Evolutionary conservation across 1,140 invertebrate species (phyloP).

Genomic region (Drosophila arizonae): DNA sequence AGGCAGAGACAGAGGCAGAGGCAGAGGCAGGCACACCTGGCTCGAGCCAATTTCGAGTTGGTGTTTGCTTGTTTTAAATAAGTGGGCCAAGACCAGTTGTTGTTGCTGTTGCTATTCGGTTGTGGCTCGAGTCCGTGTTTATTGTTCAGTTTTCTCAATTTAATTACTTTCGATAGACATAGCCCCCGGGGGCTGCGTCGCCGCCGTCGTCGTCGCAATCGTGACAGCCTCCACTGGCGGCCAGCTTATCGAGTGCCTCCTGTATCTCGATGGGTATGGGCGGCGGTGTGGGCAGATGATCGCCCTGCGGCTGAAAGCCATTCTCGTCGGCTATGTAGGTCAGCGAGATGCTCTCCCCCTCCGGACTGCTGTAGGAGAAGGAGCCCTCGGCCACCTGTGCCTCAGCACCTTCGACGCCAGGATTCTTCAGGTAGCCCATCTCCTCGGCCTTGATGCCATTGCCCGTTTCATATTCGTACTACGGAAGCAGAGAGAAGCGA

Average conservation of each 20-base stretch:
- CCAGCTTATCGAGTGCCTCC: constrained; percentile 90
- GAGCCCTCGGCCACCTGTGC: constrained; percentile 86
- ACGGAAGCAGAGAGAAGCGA: not conserved
- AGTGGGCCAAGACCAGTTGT: constrained; percentile 45
- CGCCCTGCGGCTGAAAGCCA: constrained; percentile 89
- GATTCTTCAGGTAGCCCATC: constrained; percentile 87
- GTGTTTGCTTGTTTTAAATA: constrained; percentile 71
- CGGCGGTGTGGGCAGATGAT: constrained; percentile 90
- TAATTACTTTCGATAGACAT: constrained; percentile 59
- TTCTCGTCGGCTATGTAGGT: constrained; percentile 92
- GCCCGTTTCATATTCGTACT: constrained; percentile 85
- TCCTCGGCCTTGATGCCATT: constrained; percentile 88
- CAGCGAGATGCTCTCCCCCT: constrained; percentile 87
- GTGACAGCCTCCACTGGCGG: constrained; percentile 85
- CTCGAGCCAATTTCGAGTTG: constrained; percentile 63
- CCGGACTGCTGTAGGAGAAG: constrained; percentile 89
- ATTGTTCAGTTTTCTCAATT: not conserved
- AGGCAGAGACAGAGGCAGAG: not conserved
- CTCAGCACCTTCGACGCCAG: constrained; percentile 84
- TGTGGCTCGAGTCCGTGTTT: not conserved
- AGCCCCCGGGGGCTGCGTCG: constrained; percentile 33
- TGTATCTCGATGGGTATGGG: constrained; percentile 92
- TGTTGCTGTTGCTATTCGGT: too few relatives aligned
- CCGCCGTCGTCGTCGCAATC: constrained; percentile 82
- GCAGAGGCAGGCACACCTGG: constrained; percentile 21